Conservation (phyloP, 2,888 invertebrate genomes). For the Imbricaverruca yamaguchii region DNA sequence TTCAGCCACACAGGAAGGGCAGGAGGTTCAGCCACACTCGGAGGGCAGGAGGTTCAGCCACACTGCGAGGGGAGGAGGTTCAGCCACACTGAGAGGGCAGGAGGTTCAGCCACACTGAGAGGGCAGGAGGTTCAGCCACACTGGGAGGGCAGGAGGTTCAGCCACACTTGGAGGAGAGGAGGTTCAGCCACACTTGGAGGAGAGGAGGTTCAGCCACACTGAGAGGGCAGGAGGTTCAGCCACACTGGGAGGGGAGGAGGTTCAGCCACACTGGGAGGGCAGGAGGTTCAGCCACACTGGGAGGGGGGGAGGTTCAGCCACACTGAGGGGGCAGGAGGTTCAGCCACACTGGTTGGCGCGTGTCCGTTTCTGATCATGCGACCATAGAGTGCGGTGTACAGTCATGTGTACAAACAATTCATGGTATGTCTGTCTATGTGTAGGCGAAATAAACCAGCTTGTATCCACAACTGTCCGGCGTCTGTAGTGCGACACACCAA, state of each 20-base stretch:
- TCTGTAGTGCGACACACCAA: too few relatives aligned
- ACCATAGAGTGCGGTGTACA: neutral
- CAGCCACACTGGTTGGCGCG: neutral
- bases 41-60: too few relatives aligned
- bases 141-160: too few relatives aligned
- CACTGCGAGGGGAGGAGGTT: too few relatives aligned
- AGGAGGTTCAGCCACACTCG: neutral
- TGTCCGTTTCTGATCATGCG: neutral
- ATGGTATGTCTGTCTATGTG: neutral
- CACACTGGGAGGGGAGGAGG: neutral
- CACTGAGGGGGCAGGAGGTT: neutral
- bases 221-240: neutral
- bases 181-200: too few relatives aligned
- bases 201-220: neutral
- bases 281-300: too few relatives aligned
- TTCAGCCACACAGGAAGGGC: too few relatives aligned
- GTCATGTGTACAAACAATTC: constrained; percentile 5
- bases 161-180: too few relatives aligned
- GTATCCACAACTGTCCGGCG: neutral
- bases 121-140: too few relatives aligned
- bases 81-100: too few relatives aligned
- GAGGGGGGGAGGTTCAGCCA: too few relatives aligned
- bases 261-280: neutral
- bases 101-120: too few relatives aligned
- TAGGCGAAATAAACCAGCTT: neutral